Base-by-base conservation (phyloP, 2,888 invertebrate genomes). In the Athripsodes cinereus region DNA sequence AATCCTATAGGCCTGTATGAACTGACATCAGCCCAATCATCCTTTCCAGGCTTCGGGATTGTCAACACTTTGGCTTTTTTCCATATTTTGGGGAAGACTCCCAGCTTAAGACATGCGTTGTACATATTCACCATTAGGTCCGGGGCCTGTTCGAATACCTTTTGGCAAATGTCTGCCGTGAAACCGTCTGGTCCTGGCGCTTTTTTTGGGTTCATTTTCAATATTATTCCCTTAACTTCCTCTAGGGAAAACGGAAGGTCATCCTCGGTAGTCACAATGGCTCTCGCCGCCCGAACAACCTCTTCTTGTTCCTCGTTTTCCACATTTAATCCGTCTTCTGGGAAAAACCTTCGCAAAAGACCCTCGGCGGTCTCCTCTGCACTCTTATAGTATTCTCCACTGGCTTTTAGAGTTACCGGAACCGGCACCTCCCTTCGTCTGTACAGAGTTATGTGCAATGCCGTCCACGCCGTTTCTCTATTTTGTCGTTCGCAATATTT, bases 391-490 rank as follows among this genome's bases (percentile, higher is more conserved):
- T n/a, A n/a, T n/a, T n/a, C n/a, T n/a, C n/a, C n/a, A n/a, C n/a
- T n/a, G n/a, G n/a, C n/a, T n/a, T n/a, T n/a, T n/a, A n/a, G n/a
- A n/a, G n/a, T n/a, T 8, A 20, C 2, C 10, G 49, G 49, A 49
- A 49, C 21, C 2, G 46, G 8, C 46, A 10, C 21, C 18, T 46
- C 16, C 18, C 46, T 53, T 16, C 22, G 53, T 2, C 6, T 21
- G 44, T 21, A 19, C 40, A 53, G 53, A 11, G 21, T 44, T 53
- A 35, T 53, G 44, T 53, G 53, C 16, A 52, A 35, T 31, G 52
- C 20, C 11, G 52, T 22, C 52, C 52, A 52, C 19, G 52, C 52
- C 5, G 52, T 52, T 52, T 52, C 52, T 19, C 20, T 52, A 8
- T 20, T 21, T 20, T 53, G 53, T 6, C 22, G 21, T 8, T 3